Evolutionary conservation across 1,140 invertebrate species (phyloP), one percentile per base, ranked within the genome.

Genomic region (Liolophura sinensis): DNA sequence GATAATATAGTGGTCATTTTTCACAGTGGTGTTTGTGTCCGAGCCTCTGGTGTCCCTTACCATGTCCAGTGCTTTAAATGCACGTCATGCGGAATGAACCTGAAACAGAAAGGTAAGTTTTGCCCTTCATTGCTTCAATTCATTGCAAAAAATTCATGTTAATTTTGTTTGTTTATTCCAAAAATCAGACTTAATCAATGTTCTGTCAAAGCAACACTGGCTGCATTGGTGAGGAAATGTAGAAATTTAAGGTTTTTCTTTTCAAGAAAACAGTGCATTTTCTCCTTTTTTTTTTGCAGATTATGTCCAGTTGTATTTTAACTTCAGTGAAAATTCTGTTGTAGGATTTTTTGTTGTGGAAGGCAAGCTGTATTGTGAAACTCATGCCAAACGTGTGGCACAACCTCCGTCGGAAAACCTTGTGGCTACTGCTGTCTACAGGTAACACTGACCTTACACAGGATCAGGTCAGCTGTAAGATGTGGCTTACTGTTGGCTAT

Each of bases 1-100:
- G n/a, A n/a, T n/a, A 46, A 24, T 22, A 24, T 60, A 5, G 3
- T 54, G 31, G 9, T 40, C 31, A 40, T 65, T 55, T 31, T 59
- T 69, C 69, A n/a, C 84, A 97, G 95, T 72, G 96, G 95, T 62
- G 95, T 97, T 49, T 97, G 96, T 87, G 94, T 96, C 51, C 90
- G 93, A 78, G 96, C 97, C 84, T 96, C 96, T 89, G 95, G 96
- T 73, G 96, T 95, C 85, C 95, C 95, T 79, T 86, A 97, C 64
- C 95, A 98, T 86, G 93, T 96, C 59, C 95, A 97, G 78, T 98
- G 96, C 85, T 97, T 98, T 88, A 96, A 95, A 84, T 98, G 96
- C 84, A 90, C 93, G 55, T 96, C 94, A 51, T 98, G 96, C 83
- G 95, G 95, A 69, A 90, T 92, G 46, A 95, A 94, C 15, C 86